Evolutionary conservation across 2,113 vertebrate genomes (phyloP).

Genomic region (Galbula dea): DNA sequence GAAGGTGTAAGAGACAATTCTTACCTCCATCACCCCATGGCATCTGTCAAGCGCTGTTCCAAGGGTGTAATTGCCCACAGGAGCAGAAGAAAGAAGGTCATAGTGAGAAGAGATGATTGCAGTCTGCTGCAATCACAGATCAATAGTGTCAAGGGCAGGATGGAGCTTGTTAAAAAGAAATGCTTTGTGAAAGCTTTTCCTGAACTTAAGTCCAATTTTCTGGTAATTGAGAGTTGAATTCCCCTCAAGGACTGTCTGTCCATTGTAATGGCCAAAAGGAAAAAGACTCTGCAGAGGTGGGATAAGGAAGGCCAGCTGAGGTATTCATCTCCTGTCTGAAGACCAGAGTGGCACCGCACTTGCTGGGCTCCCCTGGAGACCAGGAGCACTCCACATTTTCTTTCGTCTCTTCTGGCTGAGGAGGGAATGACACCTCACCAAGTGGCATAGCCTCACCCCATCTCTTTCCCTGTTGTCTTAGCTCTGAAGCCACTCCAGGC

Average conservation of each 20-base stretch:
- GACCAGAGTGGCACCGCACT: background rate
- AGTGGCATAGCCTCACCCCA: background rate
- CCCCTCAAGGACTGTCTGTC: background rate
- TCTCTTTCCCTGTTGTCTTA: background rate
- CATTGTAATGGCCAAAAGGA: background rate
- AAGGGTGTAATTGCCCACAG: background rate
- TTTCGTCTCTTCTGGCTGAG: background rate
- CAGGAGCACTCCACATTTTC: background rate
- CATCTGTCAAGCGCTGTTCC: background rate
- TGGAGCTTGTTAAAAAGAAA: constrained; percentile 24
- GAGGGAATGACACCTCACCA: background rate
- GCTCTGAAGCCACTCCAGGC: background rate
- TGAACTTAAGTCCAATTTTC: constrained; percentile 22
- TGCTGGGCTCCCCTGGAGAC: background rate
- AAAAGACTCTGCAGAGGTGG: background rate
- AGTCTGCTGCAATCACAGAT: constrained; percentile 34
- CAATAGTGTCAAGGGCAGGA: constrained; percentile 42
- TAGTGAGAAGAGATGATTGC: background rate
- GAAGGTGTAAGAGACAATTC: background rate
- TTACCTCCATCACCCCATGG: background rate
- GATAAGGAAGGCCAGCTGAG: background rate
- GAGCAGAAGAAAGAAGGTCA: background rate
- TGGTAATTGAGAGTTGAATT: constrained; percentile 13
- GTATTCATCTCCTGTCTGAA: background rate
- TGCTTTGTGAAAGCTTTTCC: background rate